phyloP scores from a whole-genome alignment of 2,113 vertebrate species.

The Callospermophilus lateralis region DNA sequence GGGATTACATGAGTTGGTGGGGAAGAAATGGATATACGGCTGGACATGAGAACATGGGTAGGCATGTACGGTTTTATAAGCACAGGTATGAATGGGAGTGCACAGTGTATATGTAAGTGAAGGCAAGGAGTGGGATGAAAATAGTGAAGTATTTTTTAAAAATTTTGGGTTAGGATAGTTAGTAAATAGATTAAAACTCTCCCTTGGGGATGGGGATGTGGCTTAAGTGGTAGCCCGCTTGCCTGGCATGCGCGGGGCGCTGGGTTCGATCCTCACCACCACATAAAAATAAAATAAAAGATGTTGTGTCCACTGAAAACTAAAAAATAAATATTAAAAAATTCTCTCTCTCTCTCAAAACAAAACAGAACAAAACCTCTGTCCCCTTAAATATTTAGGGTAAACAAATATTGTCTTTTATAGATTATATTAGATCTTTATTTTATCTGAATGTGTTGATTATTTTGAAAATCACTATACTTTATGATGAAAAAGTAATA shows the following conservation, averaged over 20 bases:
- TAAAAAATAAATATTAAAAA: too few species aligned
- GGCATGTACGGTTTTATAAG: conserved; percentile 16
- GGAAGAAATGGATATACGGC: background rate
- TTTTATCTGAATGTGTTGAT: conserved; percentile 49
- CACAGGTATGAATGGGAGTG: background rate
- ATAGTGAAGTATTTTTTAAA: background rate
- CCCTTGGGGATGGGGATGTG: too few species aligned
- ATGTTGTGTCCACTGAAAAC: too few species aligned
- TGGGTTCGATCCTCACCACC: too few species aligned
- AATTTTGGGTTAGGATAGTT: background rate
- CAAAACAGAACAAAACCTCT: too few species aligned
- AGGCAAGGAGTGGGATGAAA: background rate
- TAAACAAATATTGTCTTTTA: background rate
- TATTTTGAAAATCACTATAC: conserved; percentile 35
- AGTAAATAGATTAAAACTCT: background rate
- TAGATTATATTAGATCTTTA: conserved; percentile 22
- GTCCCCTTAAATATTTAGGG: conserved; percentile 1
- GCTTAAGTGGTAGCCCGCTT: too few species aligned
- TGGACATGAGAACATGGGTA: conserved; percentile 13
- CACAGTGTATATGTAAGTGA: background rate
- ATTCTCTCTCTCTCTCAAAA: too few species aligned
- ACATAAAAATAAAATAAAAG: too few species aligned
- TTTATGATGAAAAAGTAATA: conserved; percentile 31
- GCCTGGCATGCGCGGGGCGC: too few species aligned
- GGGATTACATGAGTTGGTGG: conserved; percentile 7